These are phyloP conservation scores for Drosophila triauraria DNA, from an alignment of 1,140 invertebrate genomes.

Conservation along the genomic window DNA sequence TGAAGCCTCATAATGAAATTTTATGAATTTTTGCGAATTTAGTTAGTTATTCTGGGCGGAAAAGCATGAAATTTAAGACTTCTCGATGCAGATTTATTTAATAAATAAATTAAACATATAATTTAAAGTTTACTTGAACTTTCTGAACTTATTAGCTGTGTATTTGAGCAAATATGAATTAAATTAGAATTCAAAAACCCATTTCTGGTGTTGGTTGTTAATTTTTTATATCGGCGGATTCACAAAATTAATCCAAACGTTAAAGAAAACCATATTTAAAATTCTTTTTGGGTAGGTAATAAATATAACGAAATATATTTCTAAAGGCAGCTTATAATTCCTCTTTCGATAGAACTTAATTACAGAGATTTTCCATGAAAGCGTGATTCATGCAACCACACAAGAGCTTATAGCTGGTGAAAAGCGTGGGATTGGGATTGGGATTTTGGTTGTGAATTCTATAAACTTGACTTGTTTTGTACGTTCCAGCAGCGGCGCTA, in stretches of 20 bases:
- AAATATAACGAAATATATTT: not conserved
- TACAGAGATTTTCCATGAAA: not conserved
- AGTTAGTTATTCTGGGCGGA: not conserved
- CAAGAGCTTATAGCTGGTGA: not conserved
- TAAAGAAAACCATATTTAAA: not conserved
- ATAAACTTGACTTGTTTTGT: not conserved
- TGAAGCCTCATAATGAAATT: conserved; percentile 8
- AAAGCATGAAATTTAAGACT: not conserved
- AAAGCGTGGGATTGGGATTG: not conserved
- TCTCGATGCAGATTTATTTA: too few relatives aligned
- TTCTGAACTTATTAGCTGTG: not conserved
- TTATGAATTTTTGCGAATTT: not conserved
- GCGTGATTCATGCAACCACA: not conserved
- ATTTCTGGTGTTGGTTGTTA: not conserved
- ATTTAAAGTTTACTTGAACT: too few relatives aligned
- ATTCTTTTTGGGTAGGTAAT: not conserved
- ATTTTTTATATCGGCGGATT: not conserved
- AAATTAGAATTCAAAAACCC: not conserved
- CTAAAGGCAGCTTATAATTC: not conserved
- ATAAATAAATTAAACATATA: not conserved
- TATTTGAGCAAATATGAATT: not conserved
- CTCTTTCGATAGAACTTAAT: not conserved
- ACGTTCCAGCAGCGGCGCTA: conserved; percentile 9
- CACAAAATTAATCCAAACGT: not conserved
- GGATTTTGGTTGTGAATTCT: not conserved